Evolutionary conservation across 2,797 vertebrate genomes (phyloP).

Genomic region (Meda fulgida): DNA sequence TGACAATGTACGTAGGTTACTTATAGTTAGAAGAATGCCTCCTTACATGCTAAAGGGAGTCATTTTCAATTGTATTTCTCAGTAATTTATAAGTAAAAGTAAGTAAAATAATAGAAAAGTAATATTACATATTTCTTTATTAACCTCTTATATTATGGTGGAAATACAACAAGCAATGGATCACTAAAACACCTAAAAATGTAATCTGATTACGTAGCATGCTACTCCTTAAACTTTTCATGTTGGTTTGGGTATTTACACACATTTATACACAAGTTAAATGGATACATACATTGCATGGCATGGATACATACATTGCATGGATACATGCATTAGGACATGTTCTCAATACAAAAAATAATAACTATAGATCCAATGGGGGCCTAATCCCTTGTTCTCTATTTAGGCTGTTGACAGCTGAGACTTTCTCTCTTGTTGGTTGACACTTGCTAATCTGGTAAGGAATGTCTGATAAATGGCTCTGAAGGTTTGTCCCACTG

Average conservation of each 20-base stretch:
- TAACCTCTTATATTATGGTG: not conserved
- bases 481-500: constrained; percentile 74
- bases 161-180: not conserved
- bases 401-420: constrained; percentile 79
- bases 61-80: not conserved
- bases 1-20: not conserved
- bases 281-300: not conserved
- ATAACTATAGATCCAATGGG: not conserved
- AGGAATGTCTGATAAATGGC: constrained; percentile 79
- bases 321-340: constrained; percentile 12
- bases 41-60: not conserved
- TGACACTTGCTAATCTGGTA: constrained; percentile 82
- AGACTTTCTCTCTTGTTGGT: constrained; percentile 74
- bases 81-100: not conserved
- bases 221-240: not conserved
- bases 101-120: not conserved
- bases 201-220: not conserved
- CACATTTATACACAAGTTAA: not conserved
- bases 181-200: not conserved
- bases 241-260: not conserved
- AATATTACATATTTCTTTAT: not conserved
- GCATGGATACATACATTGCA: no score
- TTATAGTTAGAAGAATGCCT: not conserved
- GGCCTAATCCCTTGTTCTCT: constrained; percentile 52
- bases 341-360: constrained; percentile 11